Conservation (phyloP, 2,113 vertebrate genomes). For the Chamaea fasciata region DNA sequence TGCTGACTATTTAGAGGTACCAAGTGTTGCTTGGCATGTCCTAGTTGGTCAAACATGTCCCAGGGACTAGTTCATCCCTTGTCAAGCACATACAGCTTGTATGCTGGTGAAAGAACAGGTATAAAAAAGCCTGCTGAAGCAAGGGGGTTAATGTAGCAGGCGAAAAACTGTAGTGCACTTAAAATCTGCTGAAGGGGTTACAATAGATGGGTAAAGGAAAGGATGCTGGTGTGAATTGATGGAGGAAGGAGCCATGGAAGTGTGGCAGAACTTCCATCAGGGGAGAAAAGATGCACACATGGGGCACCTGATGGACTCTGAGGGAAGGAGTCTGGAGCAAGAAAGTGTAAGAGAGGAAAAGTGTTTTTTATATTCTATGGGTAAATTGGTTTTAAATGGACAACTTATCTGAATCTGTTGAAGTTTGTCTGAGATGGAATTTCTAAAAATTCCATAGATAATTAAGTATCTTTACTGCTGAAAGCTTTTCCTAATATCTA, state of each 20-base stretch:
- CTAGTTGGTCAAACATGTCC: background rate
- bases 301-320: background rate
- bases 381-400: background rate
- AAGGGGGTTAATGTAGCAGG: background rate
- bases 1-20: background rate
- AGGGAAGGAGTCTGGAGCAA: background rate
- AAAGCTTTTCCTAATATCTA: background rate
- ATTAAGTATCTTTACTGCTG: background rate
- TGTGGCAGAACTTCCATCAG: background rate
- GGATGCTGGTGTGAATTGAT: background rate
- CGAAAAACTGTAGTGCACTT: background rate
- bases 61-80: background rate
- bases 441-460: background rate
- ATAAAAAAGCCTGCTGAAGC: background rate
- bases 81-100: background rate
- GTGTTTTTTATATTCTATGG: rapidly evolving
- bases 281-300: background rate
- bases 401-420: background rate
- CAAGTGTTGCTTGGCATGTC: background rate
- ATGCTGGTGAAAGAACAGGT: background rate
- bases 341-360: background rate
- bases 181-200: background rate
- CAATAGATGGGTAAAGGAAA: background rate
- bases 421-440: background rate
- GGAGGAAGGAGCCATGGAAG: background rate